Conservation (phyloP, 2,888 invertebrate genomes). For the Odontomyia ornata region DNA sequence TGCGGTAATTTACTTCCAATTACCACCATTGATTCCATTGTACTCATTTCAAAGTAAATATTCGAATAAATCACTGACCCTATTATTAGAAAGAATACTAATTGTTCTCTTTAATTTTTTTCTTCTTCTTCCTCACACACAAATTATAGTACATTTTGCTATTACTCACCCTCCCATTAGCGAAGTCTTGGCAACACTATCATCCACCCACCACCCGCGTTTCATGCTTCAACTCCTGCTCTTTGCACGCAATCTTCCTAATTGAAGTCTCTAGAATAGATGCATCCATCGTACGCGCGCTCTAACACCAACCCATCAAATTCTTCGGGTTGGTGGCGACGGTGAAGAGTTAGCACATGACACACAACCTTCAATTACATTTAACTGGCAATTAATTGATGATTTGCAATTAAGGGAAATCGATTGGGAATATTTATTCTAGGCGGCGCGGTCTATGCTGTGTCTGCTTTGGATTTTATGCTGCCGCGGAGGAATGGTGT, state of each 20-base stretch:
- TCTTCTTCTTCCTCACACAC: background rate
- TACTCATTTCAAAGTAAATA: background rate
- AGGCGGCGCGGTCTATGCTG: too few relatives aligned
- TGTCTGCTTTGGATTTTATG: background rate
- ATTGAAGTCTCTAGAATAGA: too few relatives aligned
- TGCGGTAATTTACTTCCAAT: background rate
- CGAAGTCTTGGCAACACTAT: too few relatives aligned
- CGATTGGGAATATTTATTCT: slow-evolving; percentile 1
- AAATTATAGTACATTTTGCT: background rate
- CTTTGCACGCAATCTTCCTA: too few relatives aligned
- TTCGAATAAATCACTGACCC: background rate
- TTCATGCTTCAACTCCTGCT: too few relatives aligned
- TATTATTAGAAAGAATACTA: background rate
- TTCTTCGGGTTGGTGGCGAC: background rate
- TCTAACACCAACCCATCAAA: background rate
- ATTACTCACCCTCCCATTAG: background rate
- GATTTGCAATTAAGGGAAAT: slow-evolving; percentile 39
- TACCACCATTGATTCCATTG: background rate
- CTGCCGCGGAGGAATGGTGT: background rate
- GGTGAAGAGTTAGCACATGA: background rate
- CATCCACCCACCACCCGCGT: background rate
- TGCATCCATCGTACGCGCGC: too few relatives aligned
- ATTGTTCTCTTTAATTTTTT: background rate
- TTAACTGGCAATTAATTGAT: slow-evolving; percentile 38
- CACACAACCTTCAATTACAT: slow-evolving; percentile 31